Evolutionary conservation across 2,888 invertebrate genomes (phyloP).

Genomic region (Margaritifera margaritifera): DNA sequence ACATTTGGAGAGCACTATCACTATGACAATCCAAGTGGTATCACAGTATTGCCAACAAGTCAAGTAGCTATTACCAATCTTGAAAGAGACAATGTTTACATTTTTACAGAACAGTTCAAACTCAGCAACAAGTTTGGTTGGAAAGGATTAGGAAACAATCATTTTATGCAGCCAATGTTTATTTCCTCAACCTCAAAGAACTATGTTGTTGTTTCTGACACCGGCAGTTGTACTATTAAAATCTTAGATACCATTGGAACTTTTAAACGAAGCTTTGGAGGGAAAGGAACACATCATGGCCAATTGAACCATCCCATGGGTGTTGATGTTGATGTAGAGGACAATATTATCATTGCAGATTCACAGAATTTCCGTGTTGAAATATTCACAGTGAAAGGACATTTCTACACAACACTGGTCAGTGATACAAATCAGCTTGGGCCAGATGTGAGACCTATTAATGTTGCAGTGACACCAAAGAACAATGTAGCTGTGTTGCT

Average conservation of each 20-base stretch:
- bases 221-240: constrained; percentile 58
- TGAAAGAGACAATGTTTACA: constrained; percentile 52
- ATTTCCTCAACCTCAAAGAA: constrained; percentile 55
- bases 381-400: constrained; percentile 56
- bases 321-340: constrained; percentile 52
- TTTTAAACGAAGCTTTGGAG: constrained; percentile 58
- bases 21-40: constrained; percentile 58
- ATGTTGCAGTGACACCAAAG: constrained; percentile 57
- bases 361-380: constrained; percentile 63
- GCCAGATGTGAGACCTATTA: constrained; percentile 53
- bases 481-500: constrained; percentile 57
- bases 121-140: constrained; percentile 60
- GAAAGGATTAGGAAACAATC: constrained; percentile 60
- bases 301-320: constrained; percentile 61
- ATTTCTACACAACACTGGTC: constrained; percentile 48
- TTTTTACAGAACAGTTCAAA: constrained; percentile 60
- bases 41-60: constrained; percentile 45
- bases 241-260: constrained; percentile 56
- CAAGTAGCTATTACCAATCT: constrained; percentile 55
- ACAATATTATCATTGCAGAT: constrained; percentile 67
- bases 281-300: constrained; percentile 43
- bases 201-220: constrained; percentile 64
- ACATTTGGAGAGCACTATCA: constrained; percentile 55
- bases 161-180: constrained; percentile 56
- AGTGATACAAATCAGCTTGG: constrained; percentile 52